Evolutionary conservation across 2,888 invertebrate genomes (phyloP).

Genomic region (Lasioglossum figueresi): DNA sequence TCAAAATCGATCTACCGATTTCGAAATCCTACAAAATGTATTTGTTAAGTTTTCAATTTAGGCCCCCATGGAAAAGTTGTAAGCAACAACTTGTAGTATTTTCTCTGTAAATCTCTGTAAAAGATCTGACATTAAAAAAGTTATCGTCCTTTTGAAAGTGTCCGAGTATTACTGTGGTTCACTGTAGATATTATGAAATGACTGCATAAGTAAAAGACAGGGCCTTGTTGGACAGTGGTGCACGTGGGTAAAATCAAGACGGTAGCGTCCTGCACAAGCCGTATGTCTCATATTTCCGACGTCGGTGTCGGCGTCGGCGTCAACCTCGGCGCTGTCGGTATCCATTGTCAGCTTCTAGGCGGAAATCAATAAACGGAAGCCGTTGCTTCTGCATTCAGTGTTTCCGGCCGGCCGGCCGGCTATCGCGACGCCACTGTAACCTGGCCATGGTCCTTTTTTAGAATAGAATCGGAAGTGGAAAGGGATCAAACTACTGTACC

Average conservation of each 20-base stretch:
- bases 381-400: constrained; percentile 74
- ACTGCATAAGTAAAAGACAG: neutral
- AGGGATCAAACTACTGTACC: neutral
- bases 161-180: too few relatives aligned
- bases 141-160: too few relatives aligned
- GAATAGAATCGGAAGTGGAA: neutral
- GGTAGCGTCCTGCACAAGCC: constrained; percentile 46
- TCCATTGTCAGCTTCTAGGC: constrained; percentile 63
- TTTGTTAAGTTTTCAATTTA: too few relatives aligned
- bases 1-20: too few relatives aligned
- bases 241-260: neutral
- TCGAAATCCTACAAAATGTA: too few relatives aligned
- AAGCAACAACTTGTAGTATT: too few relatives aligned
- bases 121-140: too few relatives aligned
- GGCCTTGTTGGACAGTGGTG: neutral
- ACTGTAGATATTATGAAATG: neutral
- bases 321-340: constrained; percentile 54
- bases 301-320: constrained; percentile 50
- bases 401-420: constrained; percentile 52
- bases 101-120: too few relatives aligned
- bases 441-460: neutral
- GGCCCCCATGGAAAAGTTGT: too few relatives aligned
- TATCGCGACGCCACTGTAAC: constrained; percentile 4
- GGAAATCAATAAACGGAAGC: constrained; percentile 83
- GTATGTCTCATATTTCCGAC: constrained; percentile 76